A percentile compares a stretch with the other conserved stretches of the same genome.
These are phyloP conservation scores for Saccopteryx leptura DNA, from an alignment of 2,113 vertebrate genomes.

Conservation along the genomic window DNA sequence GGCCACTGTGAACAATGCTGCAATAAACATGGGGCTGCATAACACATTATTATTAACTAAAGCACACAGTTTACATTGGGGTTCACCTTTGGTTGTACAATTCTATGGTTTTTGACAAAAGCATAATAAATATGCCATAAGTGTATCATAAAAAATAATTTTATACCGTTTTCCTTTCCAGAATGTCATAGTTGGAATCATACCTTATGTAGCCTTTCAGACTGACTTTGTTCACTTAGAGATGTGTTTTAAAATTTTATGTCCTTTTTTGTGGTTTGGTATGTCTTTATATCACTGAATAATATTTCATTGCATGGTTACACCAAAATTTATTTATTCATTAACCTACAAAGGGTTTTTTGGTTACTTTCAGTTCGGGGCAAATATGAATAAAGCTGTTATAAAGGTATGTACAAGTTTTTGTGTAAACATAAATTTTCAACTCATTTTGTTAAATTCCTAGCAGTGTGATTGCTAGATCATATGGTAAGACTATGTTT, in stretches of 20 bases:
- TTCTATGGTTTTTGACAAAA: background rate
- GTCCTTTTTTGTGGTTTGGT: background rate
- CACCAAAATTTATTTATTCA: background rate
- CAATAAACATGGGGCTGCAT: no score
- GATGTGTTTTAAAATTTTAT: background rate
- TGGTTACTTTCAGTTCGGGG: background rate
- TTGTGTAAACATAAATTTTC: background rate
- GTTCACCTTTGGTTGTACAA: background rate
- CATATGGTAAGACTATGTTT: background rate
- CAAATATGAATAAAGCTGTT: background rate
- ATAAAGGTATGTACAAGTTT: background rate
- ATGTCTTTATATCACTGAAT: background rate
- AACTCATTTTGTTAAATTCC: background rate
- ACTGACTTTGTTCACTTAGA: background rate
- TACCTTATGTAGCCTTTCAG: background rate
- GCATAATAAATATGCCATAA: background rate
- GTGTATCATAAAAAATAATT: background rate
- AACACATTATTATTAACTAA: background rate
- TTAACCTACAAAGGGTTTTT: background rate
- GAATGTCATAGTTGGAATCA: background rate
- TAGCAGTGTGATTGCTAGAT: background rate
- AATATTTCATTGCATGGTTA: background rate
- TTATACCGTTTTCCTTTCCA: background rate
- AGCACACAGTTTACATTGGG: background rate
- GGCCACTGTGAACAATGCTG: no score